Percentiles rank a stretch among this genome's conserved stretches.
Evolutionary conservation across 2,113 vertebrate genomes (phyloP).

Genomic region (Pagrus major): DNA sequence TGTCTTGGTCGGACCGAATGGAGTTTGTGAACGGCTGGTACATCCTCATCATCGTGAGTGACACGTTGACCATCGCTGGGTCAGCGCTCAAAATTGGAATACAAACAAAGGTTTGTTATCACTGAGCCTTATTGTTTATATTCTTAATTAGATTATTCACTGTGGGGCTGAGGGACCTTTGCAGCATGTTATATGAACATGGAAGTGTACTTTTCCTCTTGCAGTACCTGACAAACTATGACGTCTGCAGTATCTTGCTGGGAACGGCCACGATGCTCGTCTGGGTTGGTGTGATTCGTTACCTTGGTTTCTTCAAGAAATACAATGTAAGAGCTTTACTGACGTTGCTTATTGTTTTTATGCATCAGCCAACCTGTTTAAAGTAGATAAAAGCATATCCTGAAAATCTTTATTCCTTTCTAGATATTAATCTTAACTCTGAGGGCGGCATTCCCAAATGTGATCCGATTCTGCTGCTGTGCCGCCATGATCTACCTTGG

Average conservation of each 20-base stretch:
- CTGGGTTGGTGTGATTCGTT: conserved; percentile 95
- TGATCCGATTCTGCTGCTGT: conserved; percentile 94
- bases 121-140: background rate
- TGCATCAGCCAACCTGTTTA: background rate
- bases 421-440: conserved; percentile 85
- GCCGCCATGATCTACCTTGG: conserved; percentile 96
- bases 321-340: conserved; percentile 90
- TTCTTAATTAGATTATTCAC: background rate
- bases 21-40: conserved; percentile 98
- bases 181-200: background rate
- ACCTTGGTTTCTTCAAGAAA: conserved; percentile 95
- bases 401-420: conserved; percentile 45
- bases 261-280: conserved; percentile 94
- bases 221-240: conserved; percentile 93
- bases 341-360: background rate
- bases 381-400: background rate
- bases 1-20: conserved; percentile 90
- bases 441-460: conserved; percentile 90
- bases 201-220: conserved; percentile 14
- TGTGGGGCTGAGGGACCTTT: background rate
- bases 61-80: conserved; percentile 90
- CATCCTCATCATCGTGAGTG: conserved; percentile 92
- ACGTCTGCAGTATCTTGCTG: conserved; percentile 93
- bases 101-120: conserved; percentile 90
- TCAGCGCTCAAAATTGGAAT: conserved; percentile 96